phyloP scores from a whole-genome alignment of 2,888 invertebrate genomes.

The Acronicta alni region DNA sequence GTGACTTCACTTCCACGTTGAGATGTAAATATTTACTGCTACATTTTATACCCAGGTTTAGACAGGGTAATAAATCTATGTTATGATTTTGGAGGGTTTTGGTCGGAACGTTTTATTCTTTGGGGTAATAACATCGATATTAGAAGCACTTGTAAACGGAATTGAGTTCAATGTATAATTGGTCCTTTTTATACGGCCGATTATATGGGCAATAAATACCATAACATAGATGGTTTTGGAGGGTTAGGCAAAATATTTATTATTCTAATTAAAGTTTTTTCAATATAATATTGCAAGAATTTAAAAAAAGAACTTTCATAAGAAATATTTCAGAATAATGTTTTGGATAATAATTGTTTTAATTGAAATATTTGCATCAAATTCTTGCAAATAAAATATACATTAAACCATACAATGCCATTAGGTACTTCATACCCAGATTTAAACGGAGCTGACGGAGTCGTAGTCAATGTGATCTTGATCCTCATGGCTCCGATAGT shows the following conservation, averaged over 20 bases:
- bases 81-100: conserved; percentile 48
- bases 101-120: conserved; percentile 33
- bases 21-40: conserved; percentile 79
- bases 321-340: no score
- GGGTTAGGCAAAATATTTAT: background rate
- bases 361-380: no score
- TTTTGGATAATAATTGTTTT: no score
- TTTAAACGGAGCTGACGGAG: no score
- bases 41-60: conserved; percentile 68
- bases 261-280: no score
- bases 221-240: background rate
- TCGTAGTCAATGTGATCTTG: no score
- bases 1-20: conserved; percentile 71
- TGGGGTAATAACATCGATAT: conserved; percentile 26
- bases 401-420: no score
- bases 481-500: no score
- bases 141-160: conserved; percentile 31
- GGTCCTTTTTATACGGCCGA: conserved; percentile 23
- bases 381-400: no score
- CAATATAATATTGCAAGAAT: no score
- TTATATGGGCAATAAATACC: conserved; percentile 17
- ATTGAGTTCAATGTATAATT: conserved; percentile 11
- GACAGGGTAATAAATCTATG: conserved; percentile 54
- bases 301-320: no score
- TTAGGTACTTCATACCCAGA: no score